phyloP scores from a whole-genome alignment of 2,113 vertebrate genomes.

The Solea solea region DNA sequence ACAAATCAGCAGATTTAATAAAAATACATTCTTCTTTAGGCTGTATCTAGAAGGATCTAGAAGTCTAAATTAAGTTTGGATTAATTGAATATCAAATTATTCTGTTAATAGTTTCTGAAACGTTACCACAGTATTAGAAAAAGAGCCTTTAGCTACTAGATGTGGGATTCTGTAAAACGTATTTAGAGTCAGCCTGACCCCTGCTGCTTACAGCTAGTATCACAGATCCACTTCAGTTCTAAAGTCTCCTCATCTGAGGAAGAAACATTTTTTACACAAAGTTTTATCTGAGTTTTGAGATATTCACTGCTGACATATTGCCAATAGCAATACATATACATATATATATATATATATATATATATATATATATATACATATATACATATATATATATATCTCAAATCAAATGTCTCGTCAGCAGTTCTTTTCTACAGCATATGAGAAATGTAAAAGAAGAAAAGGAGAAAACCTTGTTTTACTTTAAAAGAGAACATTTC shows the following conservation, averaged over 20 bases:
- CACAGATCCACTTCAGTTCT: constrained; percentile 10
- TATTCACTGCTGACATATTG: neutral
- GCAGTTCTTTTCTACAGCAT: neutral
- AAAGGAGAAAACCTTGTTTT: neutral
- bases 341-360: too few species aligned
- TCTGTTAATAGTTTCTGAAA: neutral
- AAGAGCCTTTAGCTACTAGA: neutral
- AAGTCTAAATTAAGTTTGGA: neutral
- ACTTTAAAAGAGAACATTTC: neutral
- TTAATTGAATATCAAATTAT: constrained; percentile 1
- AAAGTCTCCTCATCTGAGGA: neutral
- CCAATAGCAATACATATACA: neutral
- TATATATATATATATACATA: too few species aligned
- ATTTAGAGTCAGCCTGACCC: constrained; percentile 63
- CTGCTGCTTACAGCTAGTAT: constrained; percentile 51
- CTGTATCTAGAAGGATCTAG: neutral
- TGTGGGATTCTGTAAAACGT: neutral
- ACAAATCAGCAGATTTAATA: neutral
- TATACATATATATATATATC: too few species aligned
- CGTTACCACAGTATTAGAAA: neutral
- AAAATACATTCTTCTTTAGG: neutral
- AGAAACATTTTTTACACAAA: neutral
- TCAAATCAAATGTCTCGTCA: too few species aligned
- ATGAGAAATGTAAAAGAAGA: neutral
- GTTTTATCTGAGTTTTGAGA: neutral